Conservation (phyloP, 1,140 invertebrate species). For the Ganaspis sp. region DNA sequence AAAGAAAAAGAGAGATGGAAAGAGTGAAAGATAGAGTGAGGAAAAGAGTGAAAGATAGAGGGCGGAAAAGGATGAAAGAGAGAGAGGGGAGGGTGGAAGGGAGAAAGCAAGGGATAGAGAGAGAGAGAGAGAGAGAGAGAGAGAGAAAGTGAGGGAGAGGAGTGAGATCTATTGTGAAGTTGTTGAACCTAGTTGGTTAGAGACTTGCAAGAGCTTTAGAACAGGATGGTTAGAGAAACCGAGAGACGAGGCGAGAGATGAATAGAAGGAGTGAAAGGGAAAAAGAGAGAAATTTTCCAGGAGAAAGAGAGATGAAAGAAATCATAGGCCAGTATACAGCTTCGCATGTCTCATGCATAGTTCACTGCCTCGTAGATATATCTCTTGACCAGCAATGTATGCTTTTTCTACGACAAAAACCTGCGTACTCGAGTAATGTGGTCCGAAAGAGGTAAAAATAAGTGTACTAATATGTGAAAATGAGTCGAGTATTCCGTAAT, state of each 20-base stretch:
- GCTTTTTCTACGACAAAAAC: conserved; percentile 1
- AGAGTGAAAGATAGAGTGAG: background rate
- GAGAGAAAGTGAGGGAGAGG: background rate
- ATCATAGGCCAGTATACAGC: conserved; percentile 35
- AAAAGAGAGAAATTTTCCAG: background rate
- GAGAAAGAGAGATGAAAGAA: background rate
- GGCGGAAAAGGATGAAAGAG: too few relatives aligned
- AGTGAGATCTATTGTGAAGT: too few relatives aligned
- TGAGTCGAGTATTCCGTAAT: conserved; percentile 18
- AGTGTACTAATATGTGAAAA: background rate
- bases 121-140: conserved; percentile 17
- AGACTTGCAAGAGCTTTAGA: background rate
- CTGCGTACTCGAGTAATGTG: background rate
- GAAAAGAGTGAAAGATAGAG: conserved; percentile 26
- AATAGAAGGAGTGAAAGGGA: background rate
- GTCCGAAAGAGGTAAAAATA: background rate
- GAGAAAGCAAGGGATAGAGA: background rate
- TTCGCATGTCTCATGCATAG: conserved; percentile 47
- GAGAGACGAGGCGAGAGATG: background rate
- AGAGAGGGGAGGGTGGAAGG: conserved; percentile 15
- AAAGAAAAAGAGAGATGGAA: background rate
- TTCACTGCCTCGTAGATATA: conserved; percentile 42
- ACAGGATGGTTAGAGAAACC: background rate
- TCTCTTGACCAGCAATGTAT: conserved; percentile 2
- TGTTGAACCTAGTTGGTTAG: too few relatives aligned